A percentile compares a stretch with the other conserved stretches of the same genome.
phyloP scores from a whole-genome alignment of 2,888 invertebrate species.

The Stomorhina lunata region DNA sequence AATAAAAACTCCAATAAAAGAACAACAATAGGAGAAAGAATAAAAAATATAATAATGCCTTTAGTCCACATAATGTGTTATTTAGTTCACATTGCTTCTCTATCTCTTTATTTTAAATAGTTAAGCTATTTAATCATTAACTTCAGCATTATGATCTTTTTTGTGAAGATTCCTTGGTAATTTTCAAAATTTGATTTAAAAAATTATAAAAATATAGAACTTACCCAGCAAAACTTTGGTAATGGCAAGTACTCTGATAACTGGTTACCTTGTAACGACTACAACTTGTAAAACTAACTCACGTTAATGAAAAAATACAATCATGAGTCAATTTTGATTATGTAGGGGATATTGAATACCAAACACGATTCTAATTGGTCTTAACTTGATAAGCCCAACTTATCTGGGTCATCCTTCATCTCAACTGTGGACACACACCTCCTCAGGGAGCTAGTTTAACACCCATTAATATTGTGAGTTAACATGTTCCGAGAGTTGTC shows the following conservation, averaged over 20 bases:
- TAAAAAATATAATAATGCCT: conserved; percentile 56
- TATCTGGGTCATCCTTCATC: too few relatives aligned
- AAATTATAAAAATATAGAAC: not conserved
- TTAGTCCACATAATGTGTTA: conserved; percentile 37
- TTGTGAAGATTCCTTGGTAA: not conserved
- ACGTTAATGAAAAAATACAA: too few relatives aligned
- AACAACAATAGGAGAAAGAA: not conserved
- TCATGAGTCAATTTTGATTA: too few relatives aligned
- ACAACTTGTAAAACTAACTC: too few relatives aligned
- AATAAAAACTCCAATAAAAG: not conserved
- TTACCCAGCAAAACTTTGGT: accelerated
- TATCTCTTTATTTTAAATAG: not conserved
- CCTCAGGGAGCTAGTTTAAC: too few relatives aligned
- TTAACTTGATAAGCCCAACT: too few relatives aligned
- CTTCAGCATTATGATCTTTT: not conserved
- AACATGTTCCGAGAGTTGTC: too few relatives aligned
- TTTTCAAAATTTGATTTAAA: not conserved
- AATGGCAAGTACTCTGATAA: not conserved
- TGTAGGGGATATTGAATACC: too few relatives aligned
- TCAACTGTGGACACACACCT: too few relatives aligned
- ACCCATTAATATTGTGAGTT: too few relatives aligned
- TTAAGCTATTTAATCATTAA: conserved; percentile 2
- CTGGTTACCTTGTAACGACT: not conserved
- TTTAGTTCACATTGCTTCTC: conserved; percentile 19
- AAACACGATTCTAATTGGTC: too few relatives aligned